A percentile compares a stretch with the other conserved stretches of the same genome.
These are phyloP conservation scores for Drosophila triauraria DNA, from an alignment of 1,140 invertebrate species.

Conservation along the genomic window DNA sequence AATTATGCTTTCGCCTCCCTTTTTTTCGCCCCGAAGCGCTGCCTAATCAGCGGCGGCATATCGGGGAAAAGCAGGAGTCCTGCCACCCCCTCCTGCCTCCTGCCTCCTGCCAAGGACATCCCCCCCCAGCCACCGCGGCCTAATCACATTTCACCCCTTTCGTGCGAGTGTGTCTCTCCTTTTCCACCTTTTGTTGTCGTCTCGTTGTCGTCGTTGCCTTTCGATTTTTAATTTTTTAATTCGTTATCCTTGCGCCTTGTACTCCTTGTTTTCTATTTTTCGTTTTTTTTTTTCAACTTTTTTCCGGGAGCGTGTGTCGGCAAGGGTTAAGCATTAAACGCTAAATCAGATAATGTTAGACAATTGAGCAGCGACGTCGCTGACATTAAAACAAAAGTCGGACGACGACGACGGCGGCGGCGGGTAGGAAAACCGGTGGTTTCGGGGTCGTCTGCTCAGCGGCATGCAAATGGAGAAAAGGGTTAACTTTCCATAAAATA, in stretches of 20 bases:
- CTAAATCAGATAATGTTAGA: slow-evolving; percentile 84
- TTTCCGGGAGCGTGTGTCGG: slow-evolving; percentile 61
- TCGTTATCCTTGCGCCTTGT: slow-evolving; percentile 79
- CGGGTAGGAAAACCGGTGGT: slow-evolving; percentile 17
- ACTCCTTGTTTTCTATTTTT: slow-evolving; percentile 1
- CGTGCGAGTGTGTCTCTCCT: slow-evolving; percentile 39
- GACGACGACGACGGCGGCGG: neutral
- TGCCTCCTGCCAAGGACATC: slow-evolving; percentile 11
- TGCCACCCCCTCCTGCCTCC: neutral
- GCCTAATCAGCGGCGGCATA: slow-evolving; percentile 77
- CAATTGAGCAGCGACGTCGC: slow-evolving; percentile 77
- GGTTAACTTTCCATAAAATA: slow-evolving; percentile 76
- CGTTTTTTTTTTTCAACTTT: slow-evolving; percentile 15
- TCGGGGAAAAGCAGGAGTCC: slow-evolving; percentile 43
- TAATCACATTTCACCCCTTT: slow-evolving; percentile 80
- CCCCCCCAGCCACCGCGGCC: slow-evolving; percentile 29
- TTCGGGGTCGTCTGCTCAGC: slow-evolving; percentile 33
- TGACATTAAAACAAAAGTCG: slow-evolving; percentile 79
- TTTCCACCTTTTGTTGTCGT: slow-evolving; percentile 62
- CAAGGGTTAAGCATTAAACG: slow-evolving; percentile 81
- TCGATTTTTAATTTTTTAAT: slow-evolving; percentile 84
- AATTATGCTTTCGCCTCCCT: slow-evolving; percentile 58
- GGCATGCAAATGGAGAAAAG: slow-evolving; percentile 71
- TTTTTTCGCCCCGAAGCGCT: slow-evolving; percentile 55
- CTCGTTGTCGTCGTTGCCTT: slow-evolving; percentile 71